These are phyloP conservation scores for Thecocarcelia acutangulata DNA, from an alignment of 2,888 invertebrate genomes.

Conservation along the genomic window DNA sequence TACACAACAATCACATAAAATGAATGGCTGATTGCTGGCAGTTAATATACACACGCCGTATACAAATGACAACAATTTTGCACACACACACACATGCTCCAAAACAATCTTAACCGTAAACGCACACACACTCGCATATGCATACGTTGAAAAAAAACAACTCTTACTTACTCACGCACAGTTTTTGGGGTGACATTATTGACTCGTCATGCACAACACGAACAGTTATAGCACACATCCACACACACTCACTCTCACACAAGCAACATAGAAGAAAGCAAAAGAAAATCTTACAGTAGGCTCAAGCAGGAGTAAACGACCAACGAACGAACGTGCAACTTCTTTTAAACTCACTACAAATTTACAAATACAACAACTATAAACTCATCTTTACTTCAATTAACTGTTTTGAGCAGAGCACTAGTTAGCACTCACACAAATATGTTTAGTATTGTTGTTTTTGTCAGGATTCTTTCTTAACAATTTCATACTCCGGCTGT, in stretches of 20 bases:
- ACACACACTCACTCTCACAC: constrained; percentile 63
- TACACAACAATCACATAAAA: constrained; percentile 46
- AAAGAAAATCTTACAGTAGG: constrained; percentile 62
- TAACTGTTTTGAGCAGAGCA: constrained; percentile 36
- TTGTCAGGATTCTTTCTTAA: constrained; percentile 61
- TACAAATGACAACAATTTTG: constrained; percentile 50
- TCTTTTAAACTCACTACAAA: constrained; percentile 50
- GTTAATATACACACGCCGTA: constrained; percentile 34
- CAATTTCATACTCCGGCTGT: constrained; percentile 7
- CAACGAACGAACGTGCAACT: constrained; percentile 72
- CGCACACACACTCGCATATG: constrained; percentile 61
- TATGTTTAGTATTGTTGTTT: constrained; percentile 38
- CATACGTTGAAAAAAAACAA: no score
- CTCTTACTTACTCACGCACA: constrained; percentile 50
- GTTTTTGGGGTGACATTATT: constrained; percentile 76
- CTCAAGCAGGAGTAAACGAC: constrained; percentile 71
- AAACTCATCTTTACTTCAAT: constrained; percentile 14
- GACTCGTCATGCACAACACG: constrained; percentile 75
- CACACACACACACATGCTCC: constrained; percentile 47
- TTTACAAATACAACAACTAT: constrained; percentile 48
- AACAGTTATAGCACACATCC: constrained; percentile 57
- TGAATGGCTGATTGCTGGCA: constrained; percentile 41
- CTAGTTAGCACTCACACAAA: constrained; percentile 26
- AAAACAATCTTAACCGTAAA: constrained; percentile 54
- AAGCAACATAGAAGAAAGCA: constrained; percentile 51